Conservation (phyloP, 30 jellyfish, hydroid and myxozoan species). For the Haliclystus octoradiatus region DNA sequence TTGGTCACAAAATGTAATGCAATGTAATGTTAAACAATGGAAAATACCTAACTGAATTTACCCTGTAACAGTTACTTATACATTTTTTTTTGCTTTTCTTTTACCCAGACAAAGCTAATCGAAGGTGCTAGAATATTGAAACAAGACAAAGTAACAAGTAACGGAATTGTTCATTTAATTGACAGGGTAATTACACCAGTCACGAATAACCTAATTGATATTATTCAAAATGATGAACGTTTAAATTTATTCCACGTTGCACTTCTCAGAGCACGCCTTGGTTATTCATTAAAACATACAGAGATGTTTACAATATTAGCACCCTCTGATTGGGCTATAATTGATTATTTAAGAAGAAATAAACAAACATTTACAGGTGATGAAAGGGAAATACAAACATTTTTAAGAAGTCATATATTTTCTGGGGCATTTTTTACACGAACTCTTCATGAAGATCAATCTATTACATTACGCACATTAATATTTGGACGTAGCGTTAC, state of each 20-base stretch:
- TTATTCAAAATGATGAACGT: not conserved
- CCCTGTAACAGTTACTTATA: too few relatives aligned
- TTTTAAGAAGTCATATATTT: not conserved
- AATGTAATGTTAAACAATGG: too few relatives aligned
- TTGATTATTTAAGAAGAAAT: not conserved
- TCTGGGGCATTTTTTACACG: not conserved
- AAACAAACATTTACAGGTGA: not conserved
- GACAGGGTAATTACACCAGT: not conserved
- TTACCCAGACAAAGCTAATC: not conserved
- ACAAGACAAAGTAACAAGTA: not conserved
- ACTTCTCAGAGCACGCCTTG: not conserved
- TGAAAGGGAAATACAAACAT: not conserved
- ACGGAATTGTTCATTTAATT: not conserved
- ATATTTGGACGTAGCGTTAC: not conserved
- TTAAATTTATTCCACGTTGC: not conserved
- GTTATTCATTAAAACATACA: not conserved
- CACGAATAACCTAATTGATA: not conserved
- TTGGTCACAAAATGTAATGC: too few relatives aligned
- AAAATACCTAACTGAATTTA: too few relatives aligned
- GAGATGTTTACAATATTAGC: not conserved
- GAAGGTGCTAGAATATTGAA: not conserved
- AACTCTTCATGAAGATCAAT: not conserved
- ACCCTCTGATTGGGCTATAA: not conserved
- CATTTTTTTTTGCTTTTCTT: too few relatives aligned
- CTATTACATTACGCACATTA: not conserved